Evolutionary conservation across 2,888 invertebrate genomes (phyloP), one percentile per base, ranked within the genome.

Genomic region (Sminthurides aquaticus): DNA sequence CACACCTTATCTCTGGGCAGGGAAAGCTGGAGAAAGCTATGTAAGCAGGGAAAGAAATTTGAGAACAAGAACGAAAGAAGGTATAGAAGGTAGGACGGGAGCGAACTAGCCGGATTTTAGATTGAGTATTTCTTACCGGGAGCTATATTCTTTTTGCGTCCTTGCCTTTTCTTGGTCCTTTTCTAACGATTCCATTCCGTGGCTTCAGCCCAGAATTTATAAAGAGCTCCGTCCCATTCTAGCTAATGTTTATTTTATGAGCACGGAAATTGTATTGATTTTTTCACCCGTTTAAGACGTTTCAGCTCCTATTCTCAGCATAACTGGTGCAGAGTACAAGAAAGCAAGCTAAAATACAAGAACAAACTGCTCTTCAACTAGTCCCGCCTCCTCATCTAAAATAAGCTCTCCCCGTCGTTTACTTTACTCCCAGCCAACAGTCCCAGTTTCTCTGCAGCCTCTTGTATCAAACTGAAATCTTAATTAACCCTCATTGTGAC

Each of bases 231-330:
- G 43, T 34, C 43, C 52, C 60, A 62, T 67, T 28, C 54, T 55
- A 43, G 22, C 25, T 43, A 22, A 62, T 62, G 54, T 62, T 62
- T 62, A 62, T 62, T 60, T 60, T 60, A 60, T 60, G 60, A 60
- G 60, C 49, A 49, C 60, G 60, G 60, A 60, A 60, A 60, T 49
- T 60, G 25, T 49, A 60, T 60, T 60, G 60, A 60, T 60, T 60
- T 60, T 60, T 60, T 49, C 43, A 34, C 43, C 43, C 43, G 43
- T 34, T 34, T 34, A 34, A 34, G 43, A 34, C 43, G 43, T 15
- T 15, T n/a, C n/a, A n/a, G n/a, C n/a, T n/a, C n/a, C n/a, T n/a
- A n/a, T n/a, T n/a, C n/a, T n/a, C n/a, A n/a, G n/a, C n/a, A n/a
- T n/a, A n/a, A n/a, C n/a, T n/a, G n/a, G 15, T 34, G 43, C 8